Percentiles rank a stretch among this genome's conserved stretches.
Conservation (phyloP, 30 jellyfish, hydroid and myxozoan genomes). For the Morbakka virulenta region DNA sequence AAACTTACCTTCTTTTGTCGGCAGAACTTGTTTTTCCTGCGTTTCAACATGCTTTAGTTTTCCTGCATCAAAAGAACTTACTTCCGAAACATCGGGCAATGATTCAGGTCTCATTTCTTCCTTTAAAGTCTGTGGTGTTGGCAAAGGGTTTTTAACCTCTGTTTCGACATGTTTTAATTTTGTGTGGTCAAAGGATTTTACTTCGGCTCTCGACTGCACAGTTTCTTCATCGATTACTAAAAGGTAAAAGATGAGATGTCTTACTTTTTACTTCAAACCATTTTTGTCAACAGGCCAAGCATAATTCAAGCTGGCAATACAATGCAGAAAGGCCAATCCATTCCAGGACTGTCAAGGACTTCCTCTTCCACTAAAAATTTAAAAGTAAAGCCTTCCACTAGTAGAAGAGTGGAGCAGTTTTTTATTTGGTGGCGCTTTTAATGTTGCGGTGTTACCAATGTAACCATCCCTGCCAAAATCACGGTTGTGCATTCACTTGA, state of each 20-base stretch:
- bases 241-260: background rate
- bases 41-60: constrained; percentile 78
- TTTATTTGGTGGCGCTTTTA: no score
- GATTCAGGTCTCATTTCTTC: constrained; percentile 87
- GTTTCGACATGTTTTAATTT: constrained; percentile 75
- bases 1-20: constrained; percentile 14
- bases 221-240: constrained; percentile 68
- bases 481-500: no score
- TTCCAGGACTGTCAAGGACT: no score
- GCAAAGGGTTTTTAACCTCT: constrained; percentile 77
- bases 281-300: no score
- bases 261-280: no score
- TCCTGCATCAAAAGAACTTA: constrained; percentile 53
- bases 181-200: constrained; percentile 61
- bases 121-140: constrained; percentile 83
- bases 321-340: no score
- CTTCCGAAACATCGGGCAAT: constrained; percentile 78
- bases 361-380: no score
- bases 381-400: no score
- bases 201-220: constrained; percentile 68
- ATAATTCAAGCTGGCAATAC: no score
- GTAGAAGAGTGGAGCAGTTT: no score
- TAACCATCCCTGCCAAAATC: no score
- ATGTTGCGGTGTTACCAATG: no score
- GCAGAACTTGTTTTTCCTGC: constrained; percentile 52